These are phyloP conservation scores for Mastigias papua DNA, from an alignment of 30 jellyfish, hydroid and myxozoan species.

Conservation along the genomic window DNA sequence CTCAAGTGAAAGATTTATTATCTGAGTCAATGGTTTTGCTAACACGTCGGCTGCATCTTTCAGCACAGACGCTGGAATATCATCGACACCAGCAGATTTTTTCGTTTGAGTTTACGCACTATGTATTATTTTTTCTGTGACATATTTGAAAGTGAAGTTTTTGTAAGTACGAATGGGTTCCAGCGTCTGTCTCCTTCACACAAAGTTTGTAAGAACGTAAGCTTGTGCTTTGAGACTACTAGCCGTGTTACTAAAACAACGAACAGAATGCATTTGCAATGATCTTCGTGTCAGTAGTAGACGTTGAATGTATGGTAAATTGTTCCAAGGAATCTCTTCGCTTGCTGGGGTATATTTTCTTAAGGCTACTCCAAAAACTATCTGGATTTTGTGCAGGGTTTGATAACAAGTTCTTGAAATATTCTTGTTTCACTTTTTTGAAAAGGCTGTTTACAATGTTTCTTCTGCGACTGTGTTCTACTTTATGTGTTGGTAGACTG, in stretches of 20 bases:
- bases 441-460: neutral
- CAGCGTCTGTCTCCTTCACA: neutral
- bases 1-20: conserved; percentile 29
- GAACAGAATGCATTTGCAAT: too few species aligned
- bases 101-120: neutral
- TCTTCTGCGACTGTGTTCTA: neutral
- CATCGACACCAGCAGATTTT: conserved; percentile 31
- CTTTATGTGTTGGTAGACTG: neutral
- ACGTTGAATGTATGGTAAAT: too few species aligned
- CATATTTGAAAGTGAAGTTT: neutral
- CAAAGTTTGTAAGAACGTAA: neutral
- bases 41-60: conserved; percentile 34
- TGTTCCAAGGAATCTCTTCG: too few species aligned
- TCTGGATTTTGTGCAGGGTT: conserved; percentile 24
- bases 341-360: too few species aligned
- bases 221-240: neutral
- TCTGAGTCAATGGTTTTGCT: conserved; percentile 24
- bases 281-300: too few species aligned
- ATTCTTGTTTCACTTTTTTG: neutral
- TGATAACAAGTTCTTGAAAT: conserved; percentile 19
- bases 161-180: conserved; percentile 1
- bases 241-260: conserved; percentile 14
- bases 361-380: too few species aligned
- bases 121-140: neutral
- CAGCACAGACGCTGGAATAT: conserved; percentile 42